Conservation (phyloP, 2,113 vertebrate species). For the Eublepharis macularius region DNA sequence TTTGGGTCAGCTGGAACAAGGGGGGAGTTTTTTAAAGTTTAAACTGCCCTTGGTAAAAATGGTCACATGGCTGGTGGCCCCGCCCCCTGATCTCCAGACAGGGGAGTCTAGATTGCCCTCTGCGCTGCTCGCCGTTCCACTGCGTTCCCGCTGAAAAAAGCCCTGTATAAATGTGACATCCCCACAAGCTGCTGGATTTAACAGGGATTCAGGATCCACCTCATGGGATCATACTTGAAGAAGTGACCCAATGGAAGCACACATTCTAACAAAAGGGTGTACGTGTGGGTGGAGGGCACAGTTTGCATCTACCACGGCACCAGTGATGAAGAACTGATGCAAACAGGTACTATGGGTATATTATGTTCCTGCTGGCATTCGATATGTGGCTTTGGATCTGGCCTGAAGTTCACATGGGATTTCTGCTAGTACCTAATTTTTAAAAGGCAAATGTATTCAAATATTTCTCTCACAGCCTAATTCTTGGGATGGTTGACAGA, state of each 20-base stretch:
- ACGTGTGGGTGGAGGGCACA: too few relatives aligned
- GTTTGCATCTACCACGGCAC: background rate
- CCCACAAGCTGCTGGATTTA: background rate
- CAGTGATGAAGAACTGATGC: background rate
- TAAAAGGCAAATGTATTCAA: too few relatives aligned
- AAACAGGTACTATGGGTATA: background rate
- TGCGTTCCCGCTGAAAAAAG: too few relatives aligned
- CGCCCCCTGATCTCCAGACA: too few relatives aligned
- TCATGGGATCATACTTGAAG: background rate
- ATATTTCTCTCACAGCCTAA: too few relatives aligned
- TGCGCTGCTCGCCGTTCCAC: too few relatives aligned
- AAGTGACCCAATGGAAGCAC: background rate
- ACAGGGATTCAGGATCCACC: background rate
- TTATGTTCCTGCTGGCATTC: background rate
- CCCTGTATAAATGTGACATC: background rate
- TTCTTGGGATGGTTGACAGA: too few relatives aligned
- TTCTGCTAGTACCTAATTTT: background rate
- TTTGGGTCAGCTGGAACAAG: too few relatives aligned
- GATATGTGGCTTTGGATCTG: background rate
- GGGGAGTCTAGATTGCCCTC: too few relatives aligned
- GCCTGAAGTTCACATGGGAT: background rate
- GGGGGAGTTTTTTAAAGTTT: too few relatives aligned
- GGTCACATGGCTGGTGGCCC: too few relatives aligned
- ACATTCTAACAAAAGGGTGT: background rate
- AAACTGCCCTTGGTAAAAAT: too few relatives aligned